Evolutionary conservation across 2,888 invertebrate species (phyloP).

Genomic region (Pyrgus malvae): DNA sequence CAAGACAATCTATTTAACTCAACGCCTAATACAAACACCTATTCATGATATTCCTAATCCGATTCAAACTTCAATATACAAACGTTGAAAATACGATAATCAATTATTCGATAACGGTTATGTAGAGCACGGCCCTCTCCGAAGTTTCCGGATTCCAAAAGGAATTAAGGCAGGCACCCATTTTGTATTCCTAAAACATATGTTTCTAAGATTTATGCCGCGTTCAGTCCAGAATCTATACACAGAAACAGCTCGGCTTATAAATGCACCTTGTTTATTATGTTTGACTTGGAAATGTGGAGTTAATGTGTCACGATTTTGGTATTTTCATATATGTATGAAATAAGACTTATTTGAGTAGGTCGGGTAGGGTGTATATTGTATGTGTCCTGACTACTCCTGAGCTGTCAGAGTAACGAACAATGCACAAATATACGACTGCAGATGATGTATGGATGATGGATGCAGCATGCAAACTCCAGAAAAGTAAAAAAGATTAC

Average conservation of each 20-base stretch:
- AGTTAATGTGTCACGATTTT: too few relatives aligned
- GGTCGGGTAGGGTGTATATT: too few relatives aligned
- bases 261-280: slow-evolving; percentile 14
- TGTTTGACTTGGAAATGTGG: neutral
- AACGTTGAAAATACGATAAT: slow-evolving; percentile 9
- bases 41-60: neutral
- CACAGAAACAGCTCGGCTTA: slow-evolving; percentile 8
- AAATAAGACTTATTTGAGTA: too few relatives aligned
- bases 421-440: too few relatives aligned
- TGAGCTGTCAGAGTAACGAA: too few relatives aligned
- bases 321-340: too few relatives aligned
- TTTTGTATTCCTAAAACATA: slow-evolving; percentile 25
- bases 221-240: slow-evolving; percentile 6
- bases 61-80: slow-evolving; percentile 3
- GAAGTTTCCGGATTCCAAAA: slow-evolving; percentile 20
- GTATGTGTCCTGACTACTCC: too few relatives aligned
- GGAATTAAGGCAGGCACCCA: slow-evolving; percentile 16
- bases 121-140: slow-evolving; percentile 4
- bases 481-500: too few relatives aligned
- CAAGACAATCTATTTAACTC: too few relatives aligned
- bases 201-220: slow-evolving; percentile 23
- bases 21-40: too few relatives aligned
- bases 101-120: slow-evolving; percentile 12
- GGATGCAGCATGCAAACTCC: too few relatives aligned
- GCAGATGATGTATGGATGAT: too few relatives aligned